A percentile compares a stretch with the other conserved stretches of the same genome.
These are phyloP conservation scores for Tipula confusa DNA, from an alignment of 2,888 invertebrate genomes.

Conservation along the genomic window DNA sequence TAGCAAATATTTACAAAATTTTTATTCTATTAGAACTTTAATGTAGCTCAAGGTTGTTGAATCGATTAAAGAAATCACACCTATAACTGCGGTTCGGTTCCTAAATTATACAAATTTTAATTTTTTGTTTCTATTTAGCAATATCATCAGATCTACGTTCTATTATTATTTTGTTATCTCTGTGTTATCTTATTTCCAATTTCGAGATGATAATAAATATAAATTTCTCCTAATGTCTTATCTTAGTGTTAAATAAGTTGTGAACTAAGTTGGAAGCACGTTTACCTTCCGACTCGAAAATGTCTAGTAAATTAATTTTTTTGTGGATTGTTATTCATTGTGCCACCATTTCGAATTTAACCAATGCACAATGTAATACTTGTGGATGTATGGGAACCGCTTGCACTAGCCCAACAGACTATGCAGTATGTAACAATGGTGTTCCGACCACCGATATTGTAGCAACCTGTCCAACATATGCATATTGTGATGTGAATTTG, in stretches of 20 bases:
- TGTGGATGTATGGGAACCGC: constrained; percentile 32
- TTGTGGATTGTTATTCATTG: background rate
- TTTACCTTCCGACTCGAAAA: background rate
- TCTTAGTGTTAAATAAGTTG: background rate
- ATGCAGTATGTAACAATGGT: constrained; percentile 27
- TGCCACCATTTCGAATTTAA: background rate
- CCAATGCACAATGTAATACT: constrained; percentile 27
- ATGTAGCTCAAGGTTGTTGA: too few relatives aligned
- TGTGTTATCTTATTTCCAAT: background rate
- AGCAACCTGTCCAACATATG: background rate
- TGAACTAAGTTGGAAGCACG: background rate
- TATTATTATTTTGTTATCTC: background rate
- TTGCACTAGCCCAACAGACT: constrained; percentile 29
- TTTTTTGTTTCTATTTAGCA: background rate
- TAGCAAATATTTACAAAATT: too few relatives aligned
- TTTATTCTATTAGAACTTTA: too few relatives aligned
- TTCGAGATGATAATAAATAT: background rate
- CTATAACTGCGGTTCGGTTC: too few relatives aligned
- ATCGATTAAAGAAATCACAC: too few relatives aligned
- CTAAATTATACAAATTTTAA: too few relatives aligned
- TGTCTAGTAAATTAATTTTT: background rate
- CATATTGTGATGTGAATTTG: background rate
- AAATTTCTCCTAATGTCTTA: background rate
- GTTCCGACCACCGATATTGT: background rate
- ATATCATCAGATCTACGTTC: background rate